phyloP scores from a whole-genome alignment of 2,797 vertebrate species.

The Sebastes elongatus region DNA sequence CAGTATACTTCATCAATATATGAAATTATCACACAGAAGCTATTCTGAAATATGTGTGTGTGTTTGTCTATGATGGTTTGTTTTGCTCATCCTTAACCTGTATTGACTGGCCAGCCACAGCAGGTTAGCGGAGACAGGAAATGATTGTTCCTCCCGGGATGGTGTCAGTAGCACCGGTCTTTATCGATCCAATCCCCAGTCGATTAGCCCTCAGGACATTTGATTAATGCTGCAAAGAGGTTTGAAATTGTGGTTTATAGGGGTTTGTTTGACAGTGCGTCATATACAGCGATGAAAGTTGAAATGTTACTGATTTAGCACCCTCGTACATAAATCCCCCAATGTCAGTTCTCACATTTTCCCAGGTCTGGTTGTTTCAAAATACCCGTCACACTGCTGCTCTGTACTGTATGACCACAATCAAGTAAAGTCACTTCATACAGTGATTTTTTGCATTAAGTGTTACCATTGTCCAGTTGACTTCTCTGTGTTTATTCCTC shows the following conservation, averaged over 20 bases:
- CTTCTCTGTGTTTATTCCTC: conserved; percentile 34
- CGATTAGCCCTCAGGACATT: conserved; percentile 63
- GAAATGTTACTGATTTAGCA: background rate
- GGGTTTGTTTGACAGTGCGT: conserved; percentile 27
- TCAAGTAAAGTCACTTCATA: conserved; percentile 4
- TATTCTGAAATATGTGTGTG: conserved; percentile 7
- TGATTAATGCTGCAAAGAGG: conserved; percentile 60
- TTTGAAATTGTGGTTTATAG: conserved; percentile 8
- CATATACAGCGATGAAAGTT: conserved; percentile 5
- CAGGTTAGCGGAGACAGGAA: conserved; percentile 67
- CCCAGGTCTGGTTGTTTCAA: background rate
- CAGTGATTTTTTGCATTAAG: conserved; percentile 4
- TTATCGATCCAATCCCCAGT: conserved; percentile 59
- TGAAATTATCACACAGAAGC: conserved; percentile 1
- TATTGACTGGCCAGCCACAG: conserved; percentile 62
- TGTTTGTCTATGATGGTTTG: conserved; percentile 32
- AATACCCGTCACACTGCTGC: background rate
- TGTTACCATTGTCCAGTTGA: conserved; percentile 39
- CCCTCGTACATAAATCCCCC: background rate
- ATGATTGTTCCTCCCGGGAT: conserved; percentile 58
- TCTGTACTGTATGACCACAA: background rate
- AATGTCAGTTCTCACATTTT: background rate
- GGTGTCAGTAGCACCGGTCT: conserved; percentile 48
- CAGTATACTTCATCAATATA: background rate
- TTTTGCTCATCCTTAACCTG: conserved; percentile 49